phyloP scores from a whole-genome alignment of 2,797 vertebrate genomes.

The Myoxocephalus aenaeus region DNA sequence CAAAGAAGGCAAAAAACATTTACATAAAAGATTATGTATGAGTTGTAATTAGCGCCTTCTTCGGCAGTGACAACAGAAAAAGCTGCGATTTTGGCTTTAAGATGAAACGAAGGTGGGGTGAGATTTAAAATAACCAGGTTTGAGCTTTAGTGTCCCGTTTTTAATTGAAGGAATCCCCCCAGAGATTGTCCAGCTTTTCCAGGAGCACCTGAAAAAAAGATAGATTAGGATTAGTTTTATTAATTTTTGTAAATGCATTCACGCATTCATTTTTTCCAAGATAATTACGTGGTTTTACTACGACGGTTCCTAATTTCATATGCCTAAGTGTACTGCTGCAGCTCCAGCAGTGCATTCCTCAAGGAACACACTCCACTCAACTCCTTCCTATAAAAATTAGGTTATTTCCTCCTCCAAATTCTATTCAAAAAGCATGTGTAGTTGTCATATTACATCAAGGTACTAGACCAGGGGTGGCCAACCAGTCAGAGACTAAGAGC shows the following conservation, averaged over 20 bases:
- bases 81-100: conserved; percentile 63
- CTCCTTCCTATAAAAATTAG: conserved; percentile 47
- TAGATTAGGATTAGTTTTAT: conserved; percentile 75
- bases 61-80: conserved; percentile 74
- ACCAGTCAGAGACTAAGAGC: no score
- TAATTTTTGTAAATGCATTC: conserved; percentile 76
- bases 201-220: conserved; percentile 63
- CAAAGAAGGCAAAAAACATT: conserved; percentile 76
- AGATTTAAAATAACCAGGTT: conserved; percentile 75
- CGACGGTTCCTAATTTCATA: conserved; percentile 66
- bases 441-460: conserved; percentile 55
- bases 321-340: conserved; percentile 57
- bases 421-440: conserved; percentile 45
- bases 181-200: conserved; percentile 65
- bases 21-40: conserved; percentile 82
- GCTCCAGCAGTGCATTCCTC: conserved; percentile 33
- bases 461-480: no score
- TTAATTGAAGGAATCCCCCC: conserved; percentile 82
- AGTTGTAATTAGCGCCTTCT: conserved; percentile 79
- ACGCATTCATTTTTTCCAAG: conserved; percentile 69
- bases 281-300: conserved; percentile 76
- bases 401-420: conserved; percentile 57
- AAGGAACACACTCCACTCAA: conserved; percentile 30
- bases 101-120: conserved; percentile 75
- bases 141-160: conserved; percentile 69